Percentiles rank a stretch among this genome's conserved stretches.
These are phyloP conservation scores for Periophthalmodon schlosseri DNA, from an alignment of 2,113 vertebrate species.

Conservation along the genomic window DNA sequence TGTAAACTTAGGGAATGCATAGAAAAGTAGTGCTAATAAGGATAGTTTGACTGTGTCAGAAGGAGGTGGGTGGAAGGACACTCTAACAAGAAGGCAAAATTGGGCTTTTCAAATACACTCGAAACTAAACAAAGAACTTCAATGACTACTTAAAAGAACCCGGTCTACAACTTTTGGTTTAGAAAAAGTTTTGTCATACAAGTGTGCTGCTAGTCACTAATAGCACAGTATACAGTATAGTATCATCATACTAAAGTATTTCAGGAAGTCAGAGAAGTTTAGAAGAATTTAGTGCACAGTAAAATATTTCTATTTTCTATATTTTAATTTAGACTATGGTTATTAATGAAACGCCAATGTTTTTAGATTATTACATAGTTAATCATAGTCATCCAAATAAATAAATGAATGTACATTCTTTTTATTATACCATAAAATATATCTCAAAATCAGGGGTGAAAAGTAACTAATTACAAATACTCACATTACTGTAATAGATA, in stretches of 20 bases:
- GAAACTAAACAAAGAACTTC: slow-evolving; percentile 11
- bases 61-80: slow-evolving; percentile 4
- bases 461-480: too few species aligned
- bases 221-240: neutral
- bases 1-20: slow-evolving; percentile 21
- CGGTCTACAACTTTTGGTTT: neutral
- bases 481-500: too few species aligned
- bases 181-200: slow-evolving; percentile 3
- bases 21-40: neutral
- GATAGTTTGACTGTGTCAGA: slow-evolving; percentile 2
- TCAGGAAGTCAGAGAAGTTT: neutral
- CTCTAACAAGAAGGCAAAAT: neutral
- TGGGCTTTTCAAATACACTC: slow-evolving; percentile 4
- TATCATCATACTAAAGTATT: neutral
- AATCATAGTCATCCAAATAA: too few species aligned
- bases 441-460: too few species aligned
- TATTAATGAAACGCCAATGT: too few species aligned
- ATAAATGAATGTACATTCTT: too few species aligned
- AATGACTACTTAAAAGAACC: neutral
- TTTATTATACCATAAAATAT: too few species aligned
- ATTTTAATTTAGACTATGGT: too few species aligned
- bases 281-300: too few species aligned
- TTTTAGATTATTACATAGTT: too few species aligned
- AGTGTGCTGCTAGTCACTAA: slow-evolving; percentile 4
- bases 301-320: too few species aligned